Conservation (phyloP, 2,113 vertebrate species). For the Zosterops lateralis region DNA sequence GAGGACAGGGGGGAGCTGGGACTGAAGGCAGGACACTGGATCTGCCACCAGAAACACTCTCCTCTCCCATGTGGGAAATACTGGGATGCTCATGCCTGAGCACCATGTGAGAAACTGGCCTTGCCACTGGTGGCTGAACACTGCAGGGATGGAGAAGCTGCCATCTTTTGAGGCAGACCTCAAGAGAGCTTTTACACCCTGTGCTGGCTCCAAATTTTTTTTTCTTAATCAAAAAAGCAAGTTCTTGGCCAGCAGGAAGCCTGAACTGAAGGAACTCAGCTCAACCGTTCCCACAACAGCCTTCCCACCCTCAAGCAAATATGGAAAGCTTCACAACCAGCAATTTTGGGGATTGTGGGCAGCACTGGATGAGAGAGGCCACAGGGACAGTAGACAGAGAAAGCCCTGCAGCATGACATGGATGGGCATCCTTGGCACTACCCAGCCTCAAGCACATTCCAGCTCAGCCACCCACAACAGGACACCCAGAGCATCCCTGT, state of each 20-base stretch:
- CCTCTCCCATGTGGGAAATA: neutral
- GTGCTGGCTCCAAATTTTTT: neutral
- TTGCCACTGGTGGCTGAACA: neutral
- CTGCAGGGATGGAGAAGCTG: neutral
- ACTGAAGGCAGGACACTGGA: no score
- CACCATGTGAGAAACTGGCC: rapidly evolving
- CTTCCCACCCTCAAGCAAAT: neutral
- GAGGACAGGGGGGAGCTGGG: rapidly evolving
- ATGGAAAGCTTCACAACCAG: neutral
- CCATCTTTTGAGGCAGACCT: neutral
- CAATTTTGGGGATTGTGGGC: neutral
- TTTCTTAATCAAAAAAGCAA: neutral
- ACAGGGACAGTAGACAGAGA: rapidly evolving
- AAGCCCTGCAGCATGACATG: rapidly evolving
- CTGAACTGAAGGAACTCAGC: neutral
- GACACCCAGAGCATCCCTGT: neutral
- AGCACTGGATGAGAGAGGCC: neutral
- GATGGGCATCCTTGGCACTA: neutral
- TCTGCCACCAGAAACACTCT: neutral
- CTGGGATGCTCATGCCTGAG: rapidly evolving
- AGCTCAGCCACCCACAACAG: neutral
- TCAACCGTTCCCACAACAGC: neutral
- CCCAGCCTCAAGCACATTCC: neutral
- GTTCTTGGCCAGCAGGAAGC: neutral
- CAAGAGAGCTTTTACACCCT: neutral